Evolutionary conservation across 1,140 invertebrate species (phyloP).

Genomic region (Cherax destructor): DNA sequence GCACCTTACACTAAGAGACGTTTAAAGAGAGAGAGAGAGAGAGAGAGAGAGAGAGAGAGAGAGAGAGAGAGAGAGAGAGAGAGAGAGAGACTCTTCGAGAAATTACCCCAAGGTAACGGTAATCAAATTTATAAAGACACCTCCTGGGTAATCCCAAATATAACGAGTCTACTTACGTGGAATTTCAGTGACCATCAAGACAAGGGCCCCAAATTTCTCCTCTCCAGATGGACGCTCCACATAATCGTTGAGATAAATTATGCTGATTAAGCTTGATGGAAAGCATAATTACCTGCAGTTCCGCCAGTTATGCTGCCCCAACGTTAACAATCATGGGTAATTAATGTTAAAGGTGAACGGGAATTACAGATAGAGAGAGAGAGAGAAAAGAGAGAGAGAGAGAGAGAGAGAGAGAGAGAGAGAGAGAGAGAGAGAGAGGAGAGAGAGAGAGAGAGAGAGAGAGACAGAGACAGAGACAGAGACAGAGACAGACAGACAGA

Average conservation of each 20-base stretch:
- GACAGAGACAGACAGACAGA: neutral
- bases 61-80: neutral
- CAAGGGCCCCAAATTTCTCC: neutral
- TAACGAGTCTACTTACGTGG: neutral
- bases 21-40: no score
- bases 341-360: neutral
- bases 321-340: conserved; percentile 15
- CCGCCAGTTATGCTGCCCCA: neutral
- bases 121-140: neutral
- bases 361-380: conserved; percentile 18
- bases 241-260: conserved; percentile 28
- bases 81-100: no score
- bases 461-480: conserved; percentile 34
- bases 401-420: neutral
- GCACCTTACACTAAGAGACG: no score
- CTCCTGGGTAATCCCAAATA: neutral
- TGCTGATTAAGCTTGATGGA: conserved; percentile 35
- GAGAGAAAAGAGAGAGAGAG: conserved; percentile 36
- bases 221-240: neutral
- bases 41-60: neutral
- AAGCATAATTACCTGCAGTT: conserved; percentile 28
- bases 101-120: neutral
- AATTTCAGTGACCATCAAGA: neutral
- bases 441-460: conserved; percentile 24
- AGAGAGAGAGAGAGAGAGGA: neutral